Evolutionary conservation across 2,797 vertebrate genomes (phyloP).

Genomic region (Chelonia mydas): DNA sequence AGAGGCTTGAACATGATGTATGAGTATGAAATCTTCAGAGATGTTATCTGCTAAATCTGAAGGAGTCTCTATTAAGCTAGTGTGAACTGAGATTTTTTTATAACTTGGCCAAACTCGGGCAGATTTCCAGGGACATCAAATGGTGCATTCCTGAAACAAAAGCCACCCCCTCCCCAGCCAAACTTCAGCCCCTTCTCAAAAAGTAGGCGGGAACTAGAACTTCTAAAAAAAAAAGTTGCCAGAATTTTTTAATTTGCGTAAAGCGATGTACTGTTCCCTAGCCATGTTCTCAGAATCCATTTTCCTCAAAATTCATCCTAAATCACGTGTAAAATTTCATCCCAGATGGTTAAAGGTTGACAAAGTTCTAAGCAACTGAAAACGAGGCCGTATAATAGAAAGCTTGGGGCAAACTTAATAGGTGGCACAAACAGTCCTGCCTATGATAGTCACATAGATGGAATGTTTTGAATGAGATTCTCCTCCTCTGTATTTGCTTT

Average conservation of each 20-base stretch:
- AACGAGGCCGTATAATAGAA: not conserved
- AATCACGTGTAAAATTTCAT: not conserved
- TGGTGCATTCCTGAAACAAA: too few species aligned
- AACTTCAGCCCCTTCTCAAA: too few species aligned
- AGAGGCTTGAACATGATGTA: not conserved
- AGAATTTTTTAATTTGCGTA: not conserved
- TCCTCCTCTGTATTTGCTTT: conserved; percentile 27
- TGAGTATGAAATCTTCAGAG: not conserved
- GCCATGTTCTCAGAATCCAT: not conserved
- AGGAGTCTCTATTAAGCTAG: too few species aligned
- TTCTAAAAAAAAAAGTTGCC: too few species aligned
- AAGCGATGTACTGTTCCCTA: not conserved
- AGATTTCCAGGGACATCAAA: too few species aligned
- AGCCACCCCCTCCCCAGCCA: too few species aligned
- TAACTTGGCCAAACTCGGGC: too few species aligned
- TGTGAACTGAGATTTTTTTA: too few species aligned
- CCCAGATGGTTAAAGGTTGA: not conserved
- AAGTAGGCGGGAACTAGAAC: too few species aligned
- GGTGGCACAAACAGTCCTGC: not conserved
- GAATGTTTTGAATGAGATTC: not conserved
- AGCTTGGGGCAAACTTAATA: not conserved
- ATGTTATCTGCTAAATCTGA: not conserved
- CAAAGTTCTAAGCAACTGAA: not conserved
- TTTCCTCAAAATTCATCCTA: too few species aligned
- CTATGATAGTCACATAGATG: not conserved